Base-by-base conservation (phyloP, 35 echinoderm and acorn worm species). In the Ptychodera flava region DNA sequence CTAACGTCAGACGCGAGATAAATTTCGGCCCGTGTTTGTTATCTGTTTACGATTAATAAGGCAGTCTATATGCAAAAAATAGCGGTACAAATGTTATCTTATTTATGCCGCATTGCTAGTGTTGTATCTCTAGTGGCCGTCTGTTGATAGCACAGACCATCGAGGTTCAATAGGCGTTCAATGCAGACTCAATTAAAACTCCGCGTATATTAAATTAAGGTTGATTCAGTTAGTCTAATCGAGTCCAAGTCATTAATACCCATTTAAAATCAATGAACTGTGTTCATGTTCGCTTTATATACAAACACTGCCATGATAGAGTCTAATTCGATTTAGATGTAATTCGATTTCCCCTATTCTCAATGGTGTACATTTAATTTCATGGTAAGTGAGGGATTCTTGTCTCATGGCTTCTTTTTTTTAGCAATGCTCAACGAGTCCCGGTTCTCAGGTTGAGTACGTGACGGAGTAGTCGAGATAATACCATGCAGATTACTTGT, bases 261-360 rank as follows among this genome's bases (percentile, higher is more conserved):
- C 45, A 64, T 64, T 64, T 64, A 64, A 64, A 64, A 64, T 64
- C 45, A 22, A 64, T 64, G 45, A 64, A 64, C 45, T 64, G 45
- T 64, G 45, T 64, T 64, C 45, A 64, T 64, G 45, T 64, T 64
- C 45, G 45, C 45, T 64, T 64, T 64, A 64, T 64, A 64, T 64
- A 64, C 45, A 64, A 64, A 64, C 45, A 64, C 45, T 64, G 45
- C 6, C 6, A 6, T 64, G 45, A 64, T 64, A 64, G 22, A 22
- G 45, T 22, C 6, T 64, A 64, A 64, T 64, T 64, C 45, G 22
- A 64, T 64, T 64, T 64, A 22, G 45, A 64, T 64, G 45, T 64
- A 64, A 64, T 64, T 64, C 45, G 22, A 64, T 64, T 64, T 64
- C 45, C n/a, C 45, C 45, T 64, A 64, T 64, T 64, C 45, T 64